phyloP scores from a whole-genome alignment of 2,797 vertebrate genomes.

The Leptatherina wallacei region DNA sequence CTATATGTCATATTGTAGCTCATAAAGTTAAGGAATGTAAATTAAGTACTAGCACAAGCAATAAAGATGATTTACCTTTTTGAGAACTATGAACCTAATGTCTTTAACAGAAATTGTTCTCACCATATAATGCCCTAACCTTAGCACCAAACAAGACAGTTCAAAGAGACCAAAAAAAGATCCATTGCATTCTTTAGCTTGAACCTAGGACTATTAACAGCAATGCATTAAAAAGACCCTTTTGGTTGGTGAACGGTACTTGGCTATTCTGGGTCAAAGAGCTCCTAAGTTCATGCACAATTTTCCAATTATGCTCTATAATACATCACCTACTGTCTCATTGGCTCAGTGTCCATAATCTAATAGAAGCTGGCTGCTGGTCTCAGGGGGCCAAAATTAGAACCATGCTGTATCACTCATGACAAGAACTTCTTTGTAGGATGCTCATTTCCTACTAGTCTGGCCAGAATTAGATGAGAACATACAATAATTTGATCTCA shows the following conservation, averaged over 20 bases:
- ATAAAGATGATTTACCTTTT: constrained; percentile 4
- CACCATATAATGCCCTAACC: background rate
- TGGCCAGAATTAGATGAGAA: constrained; percentile 70
- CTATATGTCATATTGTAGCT: constrained; percentile 10
- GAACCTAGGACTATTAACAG: constrained; percentile 43
- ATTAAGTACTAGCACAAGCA: background rate
- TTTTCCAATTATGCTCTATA: constrained; percentile 75
- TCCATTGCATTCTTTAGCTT: constrained; percentile 37
- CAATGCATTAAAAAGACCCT: constrained; percentile 39
- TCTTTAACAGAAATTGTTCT: constrained; percentile 7
- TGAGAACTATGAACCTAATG: constrained; percentile 4
- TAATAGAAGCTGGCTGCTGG: constrained; percentile 78
- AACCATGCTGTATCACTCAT: constrained; percentile 65
- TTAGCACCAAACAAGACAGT: constrained; percentile 27
- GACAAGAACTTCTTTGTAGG: constrained; percentile 82
- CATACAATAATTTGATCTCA: constrained; percentile 76
- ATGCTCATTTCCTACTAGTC: constrained; percentile 77
- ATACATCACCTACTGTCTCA: constrained; percentile 81
- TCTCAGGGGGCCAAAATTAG: constrained; percentile 80
- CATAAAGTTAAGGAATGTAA: constrained; percentile 14
- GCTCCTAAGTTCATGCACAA: constrained; percentile 71
- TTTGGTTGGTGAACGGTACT: constrained; percentile 42
- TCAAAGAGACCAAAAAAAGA: constrained; percentile 17
- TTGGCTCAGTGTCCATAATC: constrained; percentile 76
- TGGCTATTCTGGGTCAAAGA: constrained; percentile 73